Evolutionary conservation across 2,113 vertebrate species (phyloP).

Genomic region (Dendrocopos noguchii): DNA sequence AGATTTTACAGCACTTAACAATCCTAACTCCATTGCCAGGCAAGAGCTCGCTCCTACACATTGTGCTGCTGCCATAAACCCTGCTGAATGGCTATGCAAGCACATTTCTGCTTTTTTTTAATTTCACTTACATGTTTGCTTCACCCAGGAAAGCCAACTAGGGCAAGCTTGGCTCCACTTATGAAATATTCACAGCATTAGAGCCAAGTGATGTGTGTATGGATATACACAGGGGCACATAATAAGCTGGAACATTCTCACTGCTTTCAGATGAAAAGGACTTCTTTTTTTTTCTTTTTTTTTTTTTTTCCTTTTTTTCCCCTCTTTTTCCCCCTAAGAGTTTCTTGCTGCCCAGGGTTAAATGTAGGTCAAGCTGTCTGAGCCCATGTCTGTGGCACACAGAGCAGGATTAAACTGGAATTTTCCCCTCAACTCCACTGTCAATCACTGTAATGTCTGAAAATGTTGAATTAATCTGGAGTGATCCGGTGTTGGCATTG

Average conservation of each 20-base stretch:
- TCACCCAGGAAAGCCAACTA: neutral
- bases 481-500: constrained; percentile 18
- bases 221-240: neutral
- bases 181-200: neutral
- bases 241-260: neutral
- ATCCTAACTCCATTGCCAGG: neutral
- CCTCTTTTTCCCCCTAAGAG: neutral
- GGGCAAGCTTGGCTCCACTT: neutral
- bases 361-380: constrained; percentile 64
- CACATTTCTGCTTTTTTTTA: neutral
- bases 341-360: constrained; percentile 43
- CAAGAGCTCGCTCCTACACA: neutral
- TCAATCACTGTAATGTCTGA: constrained; percentile 49
- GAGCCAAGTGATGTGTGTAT: neutral
- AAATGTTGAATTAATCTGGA: constrained; percentile 65
- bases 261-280: neutral
- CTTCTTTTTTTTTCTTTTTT: neutral
- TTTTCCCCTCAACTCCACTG: constrained; percentile 61
- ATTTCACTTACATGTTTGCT: neutral
- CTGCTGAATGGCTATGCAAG: neutral
- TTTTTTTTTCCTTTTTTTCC: neutral
- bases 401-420: constrained; percentile 48
- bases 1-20: neutral
- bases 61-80: neutral
- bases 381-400: constrained; percentile 40